phyloP scores from a whole-genome alignment of 2,797 vertebrate genomes.

The Sardinella longiceps region DNA sequence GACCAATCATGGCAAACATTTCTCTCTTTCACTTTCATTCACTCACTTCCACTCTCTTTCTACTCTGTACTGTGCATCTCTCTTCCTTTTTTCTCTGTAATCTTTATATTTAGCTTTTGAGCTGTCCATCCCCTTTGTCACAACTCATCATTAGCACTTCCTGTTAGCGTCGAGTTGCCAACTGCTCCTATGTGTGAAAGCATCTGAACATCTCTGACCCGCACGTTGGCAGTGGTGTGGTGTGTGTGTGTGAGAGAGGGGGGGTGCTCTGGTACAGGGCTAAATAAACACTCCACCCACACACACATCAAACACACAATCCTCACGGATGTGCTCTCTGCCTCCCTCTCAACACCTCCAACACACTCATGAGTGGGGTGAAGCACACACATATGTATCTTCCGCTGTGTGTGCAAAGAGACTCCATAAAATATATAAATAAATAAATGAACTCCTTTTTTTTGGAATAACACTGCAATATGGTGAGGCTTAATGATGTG shows the following conservation, averaged over 20 bases:
- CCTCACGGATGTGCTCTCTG: slow-evolving; percentile 30
- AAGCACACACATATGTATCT: slow-evolving; percentile 4
- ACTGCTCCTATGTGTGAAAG: slow-evolving; percentile 45
- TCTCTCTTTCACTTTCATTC: neutral
- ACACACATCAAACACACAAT: slow-evolving; percentile 31
- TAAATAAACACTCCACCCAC: slow-evolving; percentile 38
- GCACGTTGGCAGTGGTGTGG: neutral
- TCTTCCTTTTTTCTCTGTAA: slow-evolving; percentile 23
- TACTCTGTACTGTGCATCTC: neutral
- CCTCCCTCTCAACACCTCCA: slow-evolving; percentile 26
- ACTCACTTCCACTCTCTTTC: neutral
- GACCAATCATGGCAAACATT: neutral
- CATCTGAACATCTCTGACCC: slow-evolving; percentile 40
- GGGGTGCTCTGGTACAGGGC: slow-evolving; percentile 6
- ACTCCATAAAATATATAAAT: neutral
- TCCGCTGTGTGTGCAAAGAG: neutral
- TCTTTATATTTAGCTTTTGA: slow-evolving; percentile 50
- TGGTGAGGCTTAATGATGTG: neutral
- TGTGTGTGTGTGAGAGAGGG: neutral
- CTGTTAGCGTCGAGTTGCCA: slow-evolving; percentile 44
- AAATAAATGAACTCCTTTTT: neutral
- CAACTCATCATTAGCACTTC: slow-evolving; percentile 55
- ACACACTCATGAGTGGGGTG: neutral
- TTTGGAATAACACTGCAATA: neutral
- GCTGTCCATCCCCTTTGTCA: slow-evolving; percentile 48